Percentiles rank a stretch among this genome's conserved stretches.
Evolutionary conservation across 2,113 vertebrate genomes (phyloP).

Genomic region (Thamnophis sirtalis): DNA sequence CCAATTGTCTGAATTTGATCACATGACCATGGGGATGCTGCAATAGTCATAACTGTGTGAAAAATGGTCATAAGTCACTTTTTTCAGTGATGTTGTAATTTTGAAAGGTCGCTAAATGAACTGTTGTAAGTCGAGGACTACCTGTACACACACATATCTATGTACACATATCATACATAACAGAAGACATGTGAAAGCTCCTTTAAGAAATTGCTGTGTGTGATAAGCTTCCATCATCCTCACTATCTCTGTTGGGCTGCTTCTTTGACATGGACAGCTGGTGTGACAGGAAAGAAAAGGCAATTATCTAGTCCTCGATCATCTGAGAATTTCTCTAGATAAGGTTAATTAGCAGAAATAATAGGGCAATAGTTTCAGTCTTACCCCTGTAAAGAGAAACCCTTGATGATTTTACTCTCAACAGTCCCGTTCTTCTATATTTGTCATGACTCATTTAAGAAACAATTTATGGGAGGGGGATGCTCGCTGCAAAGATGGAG

Average conservation of each 20-base stretch:
- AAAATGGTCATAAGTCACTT: not conserved
- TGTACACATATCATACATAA: not conserved
- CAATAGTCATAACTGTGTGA: not conserved
- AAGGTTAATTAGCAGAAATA: not conserved
- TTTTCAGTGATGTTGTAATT: not conserved
- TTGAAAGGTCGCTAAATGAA: not conserved
- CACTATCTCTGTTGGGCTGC: not conserved
- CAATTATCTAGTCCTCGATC: not conserved
- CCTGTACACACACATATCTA: not conserved
- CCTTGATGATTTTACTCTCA: not conserved
- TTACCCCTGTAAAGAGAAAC: not conserved
- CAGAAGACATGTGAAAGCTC: not conserved
- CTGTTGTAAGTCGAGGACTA: not conserved
- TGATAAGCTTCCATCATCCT: not conserved
- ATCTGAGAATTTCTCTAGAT: not conserved
- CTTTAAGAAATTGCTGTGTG: not conserved
- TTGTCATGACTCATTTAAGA: not conserved
- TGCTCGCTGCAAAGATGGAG: not conserved
- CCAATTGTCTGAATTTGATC: not conserved
- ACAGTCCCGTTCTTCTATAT: not conserved
- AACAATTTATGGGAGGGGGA: not conserved
- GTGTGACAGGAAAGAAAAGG: not conserved
- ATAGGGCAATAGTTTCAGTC: not conserved
- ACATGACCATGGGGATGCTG: not conserved
- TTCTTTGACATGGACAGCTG: not conserved